phyloP scores from a whole-genome alignment of 1,140 invertebrate species.

The Notospermus geniculatus region DNA sequence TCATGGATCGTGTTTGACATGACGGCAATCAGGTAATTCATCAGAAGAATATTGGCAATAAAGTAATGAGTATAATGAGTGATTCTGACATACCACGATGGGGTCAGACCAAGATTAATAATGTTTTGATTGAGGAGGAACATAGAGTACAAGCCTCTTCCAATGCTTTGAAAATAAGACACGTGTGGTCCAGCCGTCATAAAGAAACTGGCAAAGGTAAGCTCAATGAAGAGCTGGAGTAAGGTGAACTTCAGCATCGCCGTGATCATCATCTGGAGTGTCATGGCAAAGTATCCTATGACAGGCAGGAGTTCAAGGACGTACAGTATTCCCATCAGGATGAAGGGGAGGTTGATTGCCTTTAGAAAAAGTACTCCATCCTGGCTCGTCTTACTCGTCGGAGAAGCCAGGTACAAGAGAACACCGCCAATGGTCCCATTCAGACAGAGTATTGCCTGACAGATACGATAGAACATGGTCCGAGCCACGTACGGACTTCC shows the following conservation, averaged over 20 bases:
- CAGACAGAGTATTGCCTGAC: neutral
- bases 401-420: neutral
- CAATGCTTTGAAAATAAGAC: neutral
- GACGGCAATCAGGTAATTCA: slow-evolving; percentile 4
- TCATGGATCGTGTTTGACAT: neutral
- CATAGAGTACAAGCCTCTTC: neutral
- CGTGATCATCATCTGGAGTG: slow-evolving; percentile 4
- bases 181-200: neutral
- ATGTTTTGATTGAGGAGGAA: neutral
- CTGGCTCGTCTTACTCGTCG: neutral
- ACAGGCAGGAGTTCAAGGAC: neutral
- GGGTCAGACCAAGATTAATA: neutral
- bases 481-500: neutral
- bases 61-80: neutral
- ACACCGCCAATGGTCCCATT: neutral
- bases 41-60: neutral
- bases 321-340: neutral
- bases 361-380: neutral
- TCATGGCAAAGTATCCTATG: neutral
- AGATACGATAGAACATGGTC: slow-evolving; percentile 1
- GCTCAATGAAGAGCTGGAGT: neutral
- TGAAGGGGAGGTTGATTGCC: neutral
- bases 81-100: neutral
- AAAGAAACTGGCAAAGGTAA: neutral
- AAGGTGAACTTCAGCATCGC: neutral